A percentile compares a stretch with the other conserved stretches of the same genome.
Conservation (phyloP, 1,140 invertebrate species). For the Chelonus insularis region DNA sequence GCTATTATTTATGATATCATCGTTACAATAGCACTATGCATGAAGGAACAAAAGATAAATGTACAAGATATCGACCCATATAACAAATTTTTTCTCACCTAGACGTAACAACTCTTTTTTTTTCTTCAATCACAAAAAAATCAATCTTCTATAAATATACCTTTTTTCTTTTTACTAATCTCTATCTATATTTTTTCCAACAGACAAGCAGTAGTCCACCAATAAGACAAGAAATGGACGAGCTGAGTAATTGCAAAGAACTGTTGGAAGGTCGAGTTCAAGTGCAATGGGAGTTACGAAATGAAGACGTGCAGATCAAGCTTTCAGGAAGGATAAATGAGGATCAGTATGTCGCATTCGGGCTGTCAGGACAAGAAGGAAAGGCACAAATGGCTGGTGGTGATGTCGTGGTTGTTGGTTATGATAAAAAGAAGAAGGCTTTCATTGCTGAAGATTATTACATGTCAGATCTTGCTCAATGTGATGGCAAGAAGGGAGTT, state of each 20-base stretch:
- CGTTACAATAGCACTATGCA: too few relatives aligned
- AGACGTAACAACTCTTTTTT: too few relatives aligned
- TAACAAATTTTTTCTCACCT: too few relatives aligned
- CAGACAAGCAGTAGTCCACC: conserved; percentile 69
- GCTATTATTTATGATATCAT: too few relatives aligned
- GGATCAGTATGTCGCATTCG: conserved; percentile 88
- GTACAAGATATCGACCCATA: too few relatives aligned
- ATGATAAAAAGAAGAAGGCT: conserved; percentile 68
- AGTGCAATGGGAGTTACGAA: conserved; percentile 78
- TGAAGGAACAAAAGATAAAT: too few relatives aligned
- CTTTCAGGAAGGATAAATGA: conserved; percentile 75
- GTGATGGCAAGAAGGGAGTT: conserved; percentile 78
- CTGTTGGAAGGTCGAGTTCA: conserved; percentile 77
- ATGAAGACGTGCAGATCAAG: conserved; percentile 74
- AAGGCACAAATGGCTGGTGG: conserved; percentile 74
- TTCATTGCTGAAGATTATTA: conserved; percentile 85
- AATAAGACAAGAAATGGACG: too few relatives aligned
- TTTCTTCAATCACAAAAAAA: too few relatives aligned
- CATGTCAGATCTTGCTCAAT: conserved; percentile 80
- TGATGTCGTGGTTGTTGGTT: conserved; percentile 83
- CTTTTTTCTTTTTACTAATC: conserved; percentile 32
- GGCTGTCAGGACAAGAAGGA: conserved; percentile 76
- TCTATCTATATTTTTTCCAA: neutral
- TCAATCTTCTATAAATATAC: too few relatives aligned
- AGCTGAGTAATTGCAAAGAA: conserved; percentile 79